Evolutionary conservation across 2,113 vertebrate species (phyloP).

Genomic region (Ammospiza nelsoni): DNA sequence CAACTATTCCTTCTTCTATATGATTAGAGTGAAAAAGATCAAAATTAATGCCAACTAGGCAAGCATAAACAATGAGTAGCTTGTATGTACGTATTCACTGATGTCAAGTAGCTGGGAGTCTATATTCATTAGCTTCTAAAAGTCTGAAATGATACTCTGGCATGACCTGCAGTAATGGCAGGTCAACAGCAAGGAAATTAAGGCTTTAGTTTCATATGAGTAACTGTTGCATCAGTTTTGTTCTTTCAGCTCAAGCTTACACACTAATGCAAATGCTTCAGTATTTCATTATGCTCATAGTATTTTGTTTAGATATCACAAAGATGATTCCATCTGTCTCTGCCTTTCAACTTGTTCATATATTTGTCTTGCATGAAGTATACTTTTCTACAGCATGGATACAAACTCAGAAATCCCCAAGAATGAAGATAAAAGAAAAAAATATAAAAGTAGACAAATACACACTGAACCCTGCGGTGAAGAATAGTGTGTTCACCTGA

Average conservation of each 20-base stretch:
- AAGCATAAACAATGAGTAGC: background rate
- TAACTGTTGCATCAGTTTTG: constrained; percentile 19
- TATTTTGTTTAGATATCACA: constrained; percentile 27
- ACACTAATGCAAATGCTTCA: constrained; percentile 2
- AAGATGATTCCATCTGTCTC: constrained; percentile 45
- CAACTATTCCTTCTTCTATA: background rate
- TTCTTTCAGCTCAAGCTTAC: constrained; percentile 21
- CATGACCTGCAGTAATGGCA: background rate
- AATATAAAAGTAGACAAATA: background rate
- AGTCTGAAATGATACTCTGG: background rate
- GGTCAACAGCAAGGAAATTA: background rate
- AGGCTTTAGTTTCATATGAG: background rate
- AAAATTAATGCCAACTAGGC: background rate
- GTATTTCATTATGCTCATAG: constrained; percentile 3
- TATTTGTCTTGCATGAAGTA: constrained; percentile 20
- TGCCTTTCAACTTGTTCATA: constrained; percentile 44
- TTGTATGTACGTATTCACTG: background rate
- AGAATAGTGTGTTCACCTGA: background rate
- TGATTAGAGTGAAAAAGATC: background rate
- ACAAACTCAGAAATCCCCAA: background rate
- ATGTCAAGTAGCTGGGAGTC: background rate
- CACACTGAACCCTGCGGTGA: background rate
- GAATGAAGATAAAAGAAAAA: background rate
- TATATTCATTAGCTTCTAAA: background rate
- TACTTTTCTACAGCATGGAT: background rate